phyloP scores from a whole-genome alignment of 1,140 invertebrate genomes.

The Nautilus pompilius region DNA sequence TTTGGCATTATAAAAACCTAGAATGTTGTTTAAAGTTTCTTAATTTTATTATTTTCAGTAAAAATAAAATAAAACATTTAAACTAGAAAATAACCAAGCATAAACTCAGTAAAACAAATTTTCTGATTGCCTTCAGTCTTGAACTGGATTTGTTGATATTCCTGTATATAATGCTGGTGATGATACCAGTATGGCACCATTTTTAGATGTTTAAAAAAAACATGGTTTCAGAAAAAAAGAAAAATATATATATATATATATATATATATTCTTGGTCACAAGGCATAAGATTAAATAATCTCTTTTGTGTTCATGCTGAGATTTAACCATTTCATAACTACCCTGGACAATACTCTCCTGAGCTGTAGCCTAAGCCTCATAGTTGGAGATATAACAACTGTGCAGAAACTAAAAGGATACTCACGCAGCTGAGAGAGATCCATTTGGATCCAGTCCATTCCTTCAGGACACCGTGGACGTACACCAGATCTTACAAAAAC shows the following conservation, averaged over 20 bases:
- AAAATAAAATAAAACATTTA: no score
- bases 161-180: no score
- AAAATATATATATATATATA: background rate
- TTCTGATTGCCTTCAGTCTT: no score
- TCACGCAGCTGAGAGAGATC: background rate
- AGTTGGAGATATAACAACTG: background rate
- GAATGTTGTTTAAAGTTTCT: no score
- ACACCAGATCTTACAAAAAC: background rate
- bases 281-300: background rate
- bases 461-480: background rate
- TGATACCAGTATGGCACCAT: no score
- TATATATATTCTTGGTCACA: background rate
- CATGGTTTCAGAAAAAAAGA: background rate
- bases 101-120: no score
- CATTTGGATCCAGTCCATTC: background rate
- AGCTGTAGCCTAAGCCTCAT: no score
- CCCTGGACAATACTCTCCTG: no score
- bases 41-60: no score
- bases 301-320: background rate
- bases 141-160: no score
- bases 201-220: background rate
- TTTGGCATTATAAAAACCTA: no score
- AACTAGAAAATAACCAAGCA: no score
- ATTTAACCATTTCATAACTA: background rate
- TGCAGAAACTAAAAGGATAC: background rate